Percentiles rank a stretch among this genome's conserved stretches.
These are phyloP conservation scores for Scaptomyza polygonia DNA, from an alignment of 2,888 invertebrate genomes.

Conservation along the genomic window DNA sequence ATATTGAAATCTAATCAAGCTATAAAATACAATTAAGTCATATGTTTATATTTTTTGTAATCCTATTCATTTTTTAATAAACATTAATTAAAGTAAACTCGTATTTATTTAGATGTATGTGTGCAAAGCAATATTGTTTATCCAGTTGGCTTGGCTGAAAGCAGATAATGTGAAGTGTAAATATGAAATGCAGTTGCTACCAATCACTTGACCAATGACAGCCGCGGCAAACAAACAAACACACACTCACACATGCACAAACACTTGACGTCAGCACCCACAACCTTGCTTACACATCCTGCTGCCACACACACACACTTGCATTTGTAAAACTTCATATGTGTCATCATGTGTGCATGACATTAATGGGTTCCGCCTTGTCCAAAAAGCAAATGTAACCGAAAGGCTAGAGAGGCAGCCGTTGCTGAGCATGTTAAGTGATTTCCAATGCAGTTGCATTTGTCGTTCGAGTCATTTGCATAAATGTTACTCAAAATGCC, in stretches of 20 bases:
- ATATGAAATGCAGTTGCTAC: slow-evolving; percentile 48
- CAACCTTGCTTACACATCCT: slow-evolving; percentile 29
- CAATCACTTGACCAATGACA: slow-evolving; percentile 52
- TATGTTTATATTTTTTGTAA: too few relatives aligned
- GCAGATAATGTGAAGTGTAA: slow-evolving; percentile 58
- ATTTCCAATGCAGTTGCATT: slow-evolving; percentile 75
- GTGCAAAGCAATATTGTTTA: slow-evolving; percentile 18
- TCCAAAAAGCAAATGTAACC: not conserved
- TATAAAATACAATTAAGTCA: too few relatives aligned
- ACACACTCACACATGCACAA: slow-evolving; percentile 9
- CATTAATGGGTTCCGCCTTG: slow-evolving; percentile 38
- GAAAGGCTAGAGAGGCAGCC: not conserved
- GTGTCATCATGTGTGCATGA: slow-evolving; percentile 38
- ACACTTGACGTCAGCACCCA: slow-evolving; percentile 40
- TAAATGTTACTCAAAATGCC: slow-evolving; percentile 55
- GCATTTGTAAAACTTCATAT: slow-evolving; percentile 7
- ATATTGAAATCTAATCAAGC: too few relatives aligned
- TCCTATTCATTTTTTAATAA: too few relatives aligned
- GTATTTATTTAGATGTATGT: not conserved
- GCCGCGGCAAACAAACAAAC: slow-evolving; percentile 22
- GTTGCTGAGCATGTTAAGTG: slow-evolving; percentile 53
- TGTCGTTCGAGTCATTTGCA: slow-evolving; percentile 63
- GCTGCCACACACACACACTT: slow-evolving; percentile 19
- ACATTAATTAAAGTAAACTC: too few relatives aligned
- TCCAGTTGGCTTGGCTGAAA: slow-evolving; percentile 30